A percentile compares a stretch with the other conserved stretches of the same genome.
These are phyloP conservation scores for Babylonia areolata DNA, from an alignment of 1,140 invertebrate genomes.

Conservation along the genomic window DNA sequence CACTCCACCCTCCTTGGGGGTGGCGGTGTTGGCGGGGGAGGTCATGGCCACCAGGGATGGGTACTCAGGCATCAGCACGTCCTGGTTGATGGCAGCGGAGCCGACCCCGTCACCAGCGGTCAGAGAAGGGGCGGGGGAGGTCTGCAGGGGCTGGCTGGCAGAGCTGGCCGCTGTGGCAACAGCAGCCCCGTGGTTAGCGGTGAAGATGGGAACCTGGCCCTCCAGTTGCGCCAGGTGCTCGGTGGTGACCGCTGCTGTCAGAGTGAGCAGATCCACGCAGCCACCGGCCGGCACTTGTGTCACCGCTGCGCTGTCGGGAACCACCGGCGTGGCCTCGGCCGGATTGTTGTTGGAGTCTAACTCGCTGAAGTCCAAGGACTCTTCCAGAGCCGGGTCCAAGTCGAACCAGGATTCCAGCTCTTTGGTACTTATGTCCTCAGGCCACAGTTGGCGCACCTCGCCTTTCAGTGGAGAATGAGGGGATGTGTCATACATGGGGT, in stretches of 20 bases:
- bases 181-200: neutral
- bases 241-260: slow-evolving; percentile 25
- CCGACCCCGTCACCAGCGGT: neutral
- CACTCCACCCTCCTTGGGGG: slow-evolving; percentile 11
- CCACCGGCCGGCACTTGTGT: neutral
- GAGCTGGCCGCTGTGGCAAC: neutral
- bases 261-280: neutral
- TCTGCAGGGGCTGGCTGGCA: neutral
- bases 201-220: neutral
- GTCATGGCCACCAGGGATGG: slow-evolving; percentile 31
- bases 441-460: slow-evolving; percentile 38
- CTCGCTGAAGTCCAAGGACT: slow-evolving; percentile 40
- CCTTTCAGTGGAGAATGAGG: slow-evolving; percentile 36
- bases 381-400: slow-evolving; percentile 43
- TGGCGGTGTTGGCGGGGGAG: slow-evolving; percentile 5
- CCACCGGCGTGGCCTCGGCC: neutral
- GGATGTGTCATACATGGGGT: slow-evolving; percentile 48
- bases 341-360: neutral
- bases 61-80: slow-evolving; percentile 51
- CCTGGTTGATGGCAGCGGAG: neutral
- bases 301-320: slow-evolving; percentile 24
- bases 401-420: slow-evolving; percentile 37
- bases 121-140: neutral
- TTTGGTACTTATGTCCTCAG: slow-evolving; percentile 26
- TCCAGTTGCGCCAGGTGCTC: slow-evolving; percentile 35